phyloP scores from a whole-genome alignment of 2,113 vertebrate genomes.

The Aramus guarauna region DNA sequence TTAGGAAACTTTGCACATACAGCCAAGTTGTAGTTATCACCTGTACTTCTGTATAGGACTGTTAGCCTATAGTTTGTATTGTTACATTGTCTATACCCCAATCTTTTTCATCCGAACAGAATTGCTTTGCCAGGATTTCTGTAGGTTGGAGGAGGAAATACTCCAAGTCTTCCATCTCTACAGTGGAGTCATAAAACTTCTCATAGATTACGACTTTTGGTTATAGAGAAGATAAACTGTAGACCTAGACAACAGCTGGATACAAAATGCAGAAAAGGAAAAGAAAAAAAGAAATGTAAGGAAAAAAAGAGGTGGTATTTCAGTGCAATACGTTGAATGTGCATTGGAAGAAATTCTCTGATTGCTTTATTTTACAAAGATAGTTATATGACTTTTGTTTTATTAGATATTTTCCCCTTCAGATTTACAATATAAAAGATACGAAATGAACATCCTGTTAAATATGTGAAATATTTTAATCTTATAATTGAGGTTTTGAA shows the following conservation, averaged over 20 bases:
- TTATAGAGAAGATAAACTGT: not conserved
- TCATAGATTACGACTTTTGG: not conserved
- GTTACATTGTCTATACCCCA: not conserved
- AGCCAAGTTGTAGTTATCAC: not conserved
- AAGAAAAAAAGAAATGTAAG: not conserved
- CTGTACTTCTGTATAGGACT: not conserved
- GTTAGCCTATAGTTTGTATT: not conserved
- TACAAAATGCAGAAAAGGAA: not conserved
- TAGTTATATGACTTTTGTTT: not conserved
- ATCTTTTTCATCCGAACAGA: not conserved
- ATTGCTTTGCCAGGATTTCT: not conserved
- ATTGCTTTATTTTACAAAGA: not conserved
- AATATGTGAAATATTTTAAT: slow-evolving; percentile 64
- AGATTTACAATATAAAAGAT: not conserved
- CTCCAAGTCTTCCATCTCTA: not conserved
- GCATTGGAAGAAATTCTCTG: not conserved
- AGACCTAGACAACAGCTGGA: not conserved
- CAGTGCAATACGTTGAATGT: not conserved
- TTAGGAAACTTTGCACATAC: not conserved
- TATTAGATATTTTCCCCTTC: not conserved
- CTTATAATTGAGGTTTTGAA: slow-evolving; percentile 41
- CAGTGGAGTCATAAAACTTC: not conserved
- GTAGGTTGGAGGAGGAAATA: not conserved
- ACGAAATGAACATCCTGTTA: not conserved
- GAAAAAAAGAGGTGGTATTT: not conserved